phyloP scores from a whole-genome alignment of 2,797 vertebrate genomes.

The Sebastes steindachneri region DNA sequence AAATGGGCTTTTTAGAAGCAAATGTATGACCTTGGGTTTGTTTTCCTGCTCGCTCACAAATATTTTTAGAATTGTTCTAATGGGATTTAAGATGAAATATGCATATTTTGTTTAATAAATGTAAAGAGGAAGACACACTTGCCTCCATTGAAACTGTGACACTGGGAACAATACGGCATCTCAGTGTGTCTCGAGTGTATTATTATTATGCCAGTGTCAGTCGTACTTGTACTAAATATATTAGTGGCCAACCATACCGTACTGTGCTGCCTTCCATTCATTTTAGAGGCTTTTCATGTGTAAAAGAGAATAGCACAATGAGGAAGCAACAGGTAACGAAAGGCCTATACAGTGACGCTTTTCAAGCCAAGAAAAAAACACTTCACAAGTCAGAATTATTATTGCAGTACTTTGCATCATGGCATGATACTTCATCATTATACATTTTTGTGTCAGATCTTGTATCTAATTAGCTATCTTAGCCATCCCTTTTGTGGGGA shows the following conservation, averaged over 20 bases:
- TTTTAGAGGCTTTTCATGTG: not conserved
- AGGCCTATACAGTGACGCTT: not conserved
- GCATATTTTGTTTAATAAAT: not conserved
- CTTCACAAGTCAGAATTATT: slow-evolving; percentile 10
- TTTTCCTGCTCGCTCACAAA: not conserved
- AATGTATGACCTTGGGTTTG: not conserved
- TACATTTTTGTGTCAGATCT: slow-evolving; percentile 8
- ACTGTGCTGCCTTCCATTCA: not conserved
- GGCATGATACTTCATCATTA: not conserved
- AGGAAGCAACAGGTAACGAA: not conserved
- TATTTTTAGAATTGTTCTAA: not conserved
- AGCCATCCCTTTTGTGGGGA: slow-evolving; percentile 1
- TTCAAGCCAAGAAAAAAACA: not conserved
- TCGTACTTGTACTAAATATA: not conserved
- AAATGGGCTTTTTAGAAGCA: not conserved
- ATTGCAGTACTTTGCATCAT: slow-evolving; percentile 57
- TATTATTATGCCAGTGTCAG: not conserved
- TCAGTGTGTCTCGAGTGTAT: not conserved
- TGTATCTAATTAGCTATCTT: slow-evolving; percentile 45
- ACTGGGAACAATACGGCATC: not conserved
- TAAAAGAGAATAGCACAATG: not conserved
- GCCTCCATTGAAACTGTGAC: not conserved
- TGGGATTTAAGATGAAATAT: not conserved
- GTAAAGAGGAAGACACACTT: not conserved
- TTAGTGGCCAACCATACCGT: not conserved